Base-by-base conservation (phyloP, 2,113 vertebrate genomes). In the Hucho hucho region DNA sequence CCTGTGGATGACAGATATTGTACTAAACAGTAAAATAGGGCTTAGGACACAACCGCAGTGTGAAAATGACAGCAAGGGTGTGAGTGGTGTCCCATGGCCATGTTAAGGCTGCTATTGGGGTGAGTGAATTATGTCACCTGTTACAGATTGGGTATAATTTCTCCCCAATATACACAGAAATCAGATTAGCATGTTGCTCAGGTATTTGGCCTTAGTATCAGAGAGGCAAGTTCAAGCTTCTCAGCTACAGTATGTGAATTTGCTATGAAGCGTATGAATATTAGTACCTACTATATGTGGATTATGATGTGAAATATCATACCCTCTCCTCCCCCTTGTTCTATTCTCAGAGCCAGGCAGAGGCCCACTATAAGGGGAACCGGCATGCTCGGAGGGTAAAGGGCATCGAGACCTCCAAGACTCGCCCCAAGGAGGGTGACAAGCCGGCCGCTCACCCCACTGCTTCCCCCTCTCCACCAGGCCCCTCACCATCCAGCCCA, bases 291-390 rank as follows among this genome's bases (percentile, higher is more conserved):
- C 22, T 63, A 5, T 63, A 16, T 58, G 73, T 71, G 18, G 1
- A 53, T 26, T 70, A 61, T 4, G 56, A 37, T 66, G 16, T 46
- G 9, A 58, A 22, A 6, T 47, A 64, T 59, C 64, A 73, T 56
- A 4, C 43, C 37, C 6, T 73, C 13, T 69, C 12, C 70, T 79
- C 28, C 61, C 13, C 70, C 11, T 72, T 79, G 24, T 65, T 74
- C 18, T 84, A 2, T 13, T 87, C 2, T 16, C 88, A 95, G 95
- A 96, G 93, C 87, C 95, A 97, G 84, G 95, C 95, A 4, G 95
- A 96, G 79, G 94, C 95, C 0, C 95, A 97, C 87, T 97, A 96
- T 83, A 96, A 95, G 84, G 95, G 95, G 26, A 96, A 96, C 78
- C 93, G 95, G 20, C 95, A 97, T 1, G 95, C 95, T 49, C 93